Base-by-base conservation (phyloP, 2,113 vertebrate species). In the Gallinago undulata region DNA sequence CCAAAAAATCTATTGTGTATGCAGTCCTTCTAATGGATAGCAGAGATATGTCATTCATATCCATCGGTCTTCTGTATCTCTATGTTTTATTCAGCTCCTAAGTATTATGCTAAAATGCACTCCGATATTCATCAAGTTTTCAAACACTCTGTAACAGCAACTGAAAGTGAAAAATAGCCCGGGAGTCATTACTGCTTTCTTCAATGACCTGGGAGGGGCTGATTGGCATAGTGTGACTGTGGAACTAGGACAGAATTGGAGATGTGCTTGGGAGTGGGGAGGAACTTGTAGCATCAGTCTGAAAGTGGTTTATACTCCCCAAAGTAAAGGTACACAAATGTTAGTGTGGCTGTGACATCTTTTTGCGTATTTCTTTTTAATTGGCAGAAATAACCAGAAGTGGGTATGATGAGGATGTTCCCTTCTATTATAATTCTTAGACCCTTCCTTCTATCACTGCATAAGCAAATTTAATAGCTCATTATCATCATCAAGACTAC, bases 81-180 rank as follows among this genome's bases (percentile, higher is more conserved):
- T 96, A 96, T 97, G 97, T 93, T 98, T 96, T 92, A 95, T 97
- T 98, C 97, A 97, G 90, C 50, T 94, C 91, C 86, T 91, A 63
- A 94, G 78, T 97, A 96, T 95, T 96, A 97, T 97, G 94, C 90
- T 97, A 94, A 97, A 97, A 97, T 84, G 78, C 59, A 86, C 89
- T 94, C 95, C 83, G 92, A 90, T 96, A 97, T 96, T 97, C 85
- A 48, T 97, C 97, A 94, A 87, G 93, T 96, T 97, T 97, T 96
- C 95, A 96, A 97, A 98, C 96, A 96, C 88, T 96, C 95, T 50
- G 21, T 90, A 97, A 95, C 96, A 93, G 93, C 66, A 63, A 68
- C 70, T 78, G 90, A 94, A 95, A 95, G 88, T 96, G 94, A 96
- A 90, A 86, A 86, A 95, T 94, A 92, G 57, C 87, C 78, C 7